These are phyloP conservation scores for Antheraea yamamai DNA, from an alignment of 2,888 invertebrate species.

Conservation along the genomic window DNA sequence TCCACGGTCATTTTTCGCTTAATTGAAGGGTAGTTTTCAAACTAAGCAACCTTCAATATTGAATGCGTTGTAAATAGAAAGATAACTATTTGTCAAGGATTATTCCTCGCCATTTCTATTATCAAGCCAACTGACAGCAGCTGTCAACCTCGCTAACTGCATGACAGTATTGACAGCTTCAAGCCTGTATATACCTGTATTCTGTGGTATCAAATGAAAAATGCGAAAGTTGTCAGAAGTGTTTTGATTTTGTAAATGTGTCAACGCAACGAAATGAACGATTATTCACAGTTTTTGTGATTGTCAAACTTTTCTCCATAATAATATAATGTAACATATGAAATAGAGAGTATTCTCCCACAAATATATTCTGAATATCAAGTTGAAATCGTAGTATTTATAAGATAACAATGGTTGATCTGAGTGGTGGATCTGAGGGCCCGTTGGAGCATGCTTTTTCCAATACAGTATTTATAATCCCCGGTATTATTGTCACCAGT, in stretches of 20 bases:
- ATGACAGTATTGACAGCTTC: too few species aligned
- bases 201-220: too few species aligned
- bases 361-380: background rate
- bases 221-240: background rate
- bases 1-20: too few species aligned
- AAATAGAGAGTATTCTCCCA: background rate
- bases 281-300: background rate
- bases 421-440: slow-evolving; percentile 89
- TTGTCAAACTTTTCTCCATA: background rate
- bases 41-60: too few species aligned
- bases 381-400: slow-evolving; percentile 16
- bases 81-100: too few species aligned
- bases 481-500: slow-evolving; percentile 89
- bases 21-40: too few species aligned
- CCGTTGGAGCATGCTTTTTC: slow-evolving; percentile 94
- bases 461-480: slow-evolving; percentile 92
- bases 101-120: too few species aligned
- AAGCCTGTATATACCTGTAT: too few species aligned
- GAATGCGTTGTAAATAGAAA: too few species aligned
- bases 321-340: background rate
- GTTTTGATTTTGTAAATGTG: background rate
- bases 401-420: slow-evolving; percentile 87
- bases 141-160: too few species aligned
- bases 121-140: too few species aligned
- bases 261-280: background rate